Evolutionary conservation across 2,888 invertebrate species (phyloP), one percentile per base, ranked within the genome.

Genomic region (Sphaeridia pumilis): DNA sequence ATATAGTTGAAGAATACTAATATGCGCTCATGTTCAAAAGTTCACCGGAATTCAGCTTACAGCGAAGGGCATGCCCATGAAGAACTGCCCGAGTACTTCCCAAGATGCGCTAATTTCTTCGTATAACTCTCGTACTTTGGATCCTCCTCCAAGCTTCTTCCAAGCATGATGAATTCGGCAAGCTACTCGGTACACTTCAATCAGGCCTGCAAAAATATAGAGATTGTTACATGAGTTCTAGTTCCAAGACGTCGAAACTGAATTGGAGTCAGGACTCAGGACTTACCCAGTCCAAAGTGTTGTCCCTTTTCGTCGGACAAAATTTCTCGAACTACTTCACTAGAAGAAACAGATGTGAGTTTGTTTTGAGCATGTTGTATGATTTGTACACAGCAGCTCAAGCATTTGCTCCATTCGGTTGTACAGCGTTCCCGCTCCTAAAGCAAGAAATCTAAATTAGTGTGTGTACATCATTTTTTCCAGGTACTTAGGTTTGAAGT

Each of bases 291-390:
- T 31, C 77, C 69, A 67, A 76, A 78, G 58, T 73, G 71, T 54
- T 72, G 71, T 52, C 77, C 77, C 66, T 75, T 73, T 22, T 72
- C 71, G 26, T 75, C 73, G 21, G 70, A 68, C 46, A 78, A 67
- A 20, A 79, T 74, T 69, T 79, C 77, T 49, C 71, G 70, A 44
- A 77, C 71, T 27, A 78, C 73, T 44, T 70, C 67, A 57, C 75
- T 74, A 34, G 74, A 74, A 46, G 72, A 73, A 57, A 76, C 74
- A 47, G 70, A 72, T 59, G 74, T 74, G 65, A 79, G 76, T 57
- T 75, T 72, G 61, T 71, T 71, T 51, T 74, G 73, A 34, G 77
- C 76, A 57, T 75, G 70, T 65, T 73, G 71, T 41, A 79, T 68
- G 47, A 78, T 67, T 43, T 72, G 67, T 36, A 74, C 69, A 66